phyloP scores from a whole-genome alignment of 2,113 vertebrate species.

The Marmota monax region DNA sequence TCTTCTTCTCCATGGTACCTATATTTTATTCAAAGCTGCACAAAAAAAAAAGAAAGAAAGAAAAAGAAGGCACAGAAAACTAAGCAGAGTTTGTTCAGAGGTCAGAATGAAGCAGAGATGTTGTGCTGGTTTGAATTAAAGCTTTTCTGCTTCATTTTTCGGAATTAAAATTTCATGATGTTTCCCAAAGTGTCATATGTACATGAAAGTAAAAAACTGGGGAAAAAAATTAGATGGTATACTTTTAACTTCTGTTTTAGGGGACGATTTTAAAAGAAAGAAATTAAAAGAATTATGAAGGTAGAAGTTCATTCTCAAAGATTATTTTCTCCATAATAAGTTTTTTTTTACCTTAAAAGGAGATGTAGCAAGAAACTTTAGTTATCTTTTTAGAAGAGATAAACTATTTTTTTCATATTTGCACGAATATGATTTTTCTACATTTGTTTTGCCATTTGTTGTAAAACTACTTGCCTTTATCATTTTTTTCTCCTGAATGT shows the following conservation, averaged over 20 bases:
- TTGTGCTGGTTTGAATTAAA: slow-evolving; percentile 25
- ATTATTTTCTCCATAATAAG: slow-evolving; percentile 48
- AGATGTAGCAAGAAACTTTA: slow-evolving; percentile 68
- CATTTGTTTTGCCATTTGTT: slow-evolving; percentile 80
- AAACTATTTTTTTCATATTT: slow-evolving; percentile 76
- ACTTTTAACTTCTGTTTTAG: slow-evolving; percentile 65
- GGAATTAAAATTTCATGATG: slow-evolving; percentile 39
- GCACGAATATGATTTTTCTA: slow-evolving; percentile 77
- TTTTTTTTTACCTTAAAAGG: slow-evolving; percentile 67
- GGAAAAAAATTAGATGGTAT: accelerated
- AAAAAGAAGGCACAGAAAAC: slow-evolving; percentile 34
- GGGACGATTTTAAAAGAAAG: slow-evolving; percentile 36
- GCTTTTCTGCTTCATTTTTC: not conserved
- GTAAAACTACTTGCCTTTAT: slow-evolving; percentile 61
- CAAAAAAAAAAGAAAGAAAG: not conserved
- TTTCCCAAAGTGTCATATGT: slow-evolving; percentile 16
- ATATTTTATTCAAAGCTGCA: slow-evolving; percentile 44
- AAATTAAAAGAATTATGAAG: slow-evolving; percentile 65
- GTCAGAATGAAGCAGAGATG: not conserved
- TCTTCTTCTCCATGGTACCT: not conserved
- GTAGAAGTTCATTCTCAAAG: slow-evolving; percentile 33
- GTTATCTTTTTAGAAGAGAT: slow-evolving; percentile 80
- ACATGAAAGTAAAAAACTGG: slow-evolving; percentile 43
- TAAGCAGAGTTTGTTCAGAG: not conserved
- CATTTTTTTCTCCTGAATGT: slow-evolving; percentile 77